These are phyloP conservation scores for Neolamprologus modestus DNA, from an alignment of 2,113 vertebrate species.

Conservation along the genomic window DNA sequence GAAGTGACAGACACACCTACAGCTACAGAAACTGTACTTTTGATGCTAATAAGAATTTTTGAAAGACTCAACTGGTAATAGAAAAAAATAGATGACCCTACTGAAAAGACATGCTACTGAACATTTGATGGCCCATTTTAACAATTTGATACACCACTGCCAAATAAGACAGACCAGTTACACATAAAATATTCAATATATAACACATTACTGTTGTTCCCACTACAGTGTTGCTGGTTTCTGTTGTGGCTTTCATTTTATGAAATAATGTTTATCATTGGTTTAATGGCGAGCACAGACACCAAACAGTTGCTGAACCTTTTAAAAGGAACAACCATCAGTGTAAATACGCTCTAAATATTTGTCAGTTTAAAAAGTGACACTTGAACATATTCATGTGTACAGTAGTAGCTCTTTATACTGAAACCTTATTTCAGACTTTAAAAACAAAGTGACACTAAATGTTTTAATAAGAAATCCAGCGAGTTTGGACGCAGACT, in stretches of 20 bases:
- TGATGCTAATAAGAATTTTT: background rate
- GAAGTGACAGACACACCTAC: background rate
- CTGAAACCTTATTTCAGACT: background rate
- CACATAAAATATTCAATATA: background rate
- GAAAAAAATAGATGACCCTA: background rate
- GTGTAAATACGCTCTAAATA: background rate
- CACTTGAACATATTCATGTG: background rate
- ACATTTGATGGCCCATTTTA: background rate
- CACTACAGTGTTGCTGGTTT: background rate
- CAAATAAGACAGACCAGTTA: background rate
- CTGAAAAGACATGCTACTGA: background rate
- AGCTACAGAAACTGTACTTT: background rate
- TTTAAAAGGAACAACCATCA: background rate
- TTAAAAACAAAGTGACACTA: background rate
- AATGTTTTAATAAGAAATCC: background rate
- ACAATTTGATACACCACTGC: background rate
- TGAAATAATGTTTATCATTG: background rate
- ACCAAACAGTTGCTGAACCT: background rate
- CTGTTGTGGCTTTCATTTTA: background rate
- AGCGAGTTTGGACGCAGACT: background rate
- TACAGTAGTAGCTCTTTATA: conserved; percentile 24
- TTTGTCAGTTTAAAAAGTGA: background rate
- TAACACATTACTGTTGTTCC: background rate
- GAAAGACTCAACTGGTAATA: background rate
- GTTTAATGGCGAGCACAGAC: background rate